Base-by-base conservation (phyloP, 1,140 invertebrate species). In the Eubasilissa regina region DNA sequence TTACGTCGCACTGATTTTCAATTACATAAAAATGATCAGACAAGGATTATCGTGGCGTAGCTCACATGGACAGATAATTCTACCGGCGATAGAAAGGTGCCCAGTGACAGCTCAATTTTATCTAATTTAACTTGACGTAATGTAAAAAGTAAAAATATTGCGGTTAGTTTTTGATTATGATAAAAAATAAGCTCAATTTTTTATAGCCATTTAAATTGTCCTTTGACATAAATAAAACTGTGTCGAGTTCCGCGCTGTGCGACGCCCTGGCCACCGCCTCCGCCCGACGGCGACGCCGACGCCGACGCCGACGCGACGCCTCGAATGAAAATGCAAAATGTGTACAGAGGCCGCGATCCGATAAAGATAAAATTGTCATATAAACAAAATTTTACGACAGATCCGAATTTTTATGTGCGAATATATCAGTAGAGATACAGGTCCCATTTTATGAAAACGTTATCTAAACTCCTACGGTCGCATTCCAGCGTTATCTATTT, bases 281-380 rank as follows among this genome's bases (percentile, higher is more conserved):
- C 48, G n/a, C n/a, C 48, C 48, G 48, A 1, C 17, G n/a, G 17
- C 53, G 53, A 56, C 7, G 7, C 53, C n/a, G n/a, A n/a, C n/a
- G 48, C 3, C 48, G 48, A 1, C 48, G n/a, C 48, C 48, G 48
- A 1, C 17, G 17, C 53, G 53, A 56, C 7, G 7, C 53, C n/a
- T 56, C 11, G 53, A 56, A 56, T n/a, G 10, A 56, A 56, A 15
- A 56, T 15, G 53, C 53, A 56, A 56, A 56, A 56, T 56, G 15
- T 56, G 11, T 35, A 56, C 53, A 17, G 53, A 56, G 53, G 53
- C n/a, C 17, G 53, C 53, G 53, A 56, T 56, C 53, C 53, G 53
- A 56, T 56, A 56, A 17, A 56, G 53, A 56, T 56, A 56, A 56
- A 56, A 56, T 56, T 56, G 53, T 56, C 53, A 15, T 56, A 56